These are phyloP conservation scores for Catocala fraxini DNA, from an alignment of 2,888 invertebrate species.

Conservation along the genomic window DNA sequence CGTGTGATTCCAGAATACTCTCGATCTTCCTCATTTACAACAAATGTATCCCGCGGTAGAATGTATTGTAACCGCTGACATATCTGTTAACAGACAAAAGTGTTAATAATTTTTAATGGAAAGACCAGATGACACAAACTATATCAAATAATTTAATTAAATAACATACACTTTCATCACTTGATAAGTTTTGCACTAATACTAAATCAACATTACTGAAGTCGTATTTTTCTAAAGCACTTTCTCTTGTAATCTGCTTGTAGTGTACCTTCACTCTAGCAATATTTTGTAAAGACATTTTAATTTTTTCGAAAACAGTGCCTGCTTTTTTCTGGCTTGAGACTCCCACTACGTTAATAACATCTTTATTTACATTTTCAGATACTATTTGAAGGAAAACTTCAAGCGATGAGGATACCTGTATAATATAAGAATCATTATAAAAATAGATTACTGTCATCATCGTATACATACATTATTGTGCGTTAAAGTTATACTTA, in stretches of 20 bases:
- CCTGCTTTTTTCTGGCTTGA: slow-evolving; percentile 11
- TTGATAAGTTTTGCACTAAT: slow-evolving; percentile 44
- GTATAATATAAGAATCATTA: not conserved
- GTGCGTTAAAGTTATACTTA: slow-evolving; percentile 29
- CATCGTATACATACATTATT: not conserved
- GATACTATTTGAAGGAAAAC: slow-evolving; percentile 53
- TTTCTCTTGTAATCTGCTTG: slow-evolving; percentile 24
- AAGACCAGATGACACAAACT: too few relatives aligned
- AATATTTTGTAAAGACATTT: slow-evolving; percentile 19
- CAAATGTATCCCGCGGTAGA: slow-evolving; percentile 35
- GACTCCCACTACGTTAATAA: slow-evolving; percentile 45
- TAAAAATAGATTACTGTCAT: not conserved
- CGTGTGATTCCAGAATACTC: not conserved
- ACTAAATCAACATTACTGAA: slow-evolving; percentile 39
- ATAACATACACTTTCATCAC: slow-evolving; percentile 39
- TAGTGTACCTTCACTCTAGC: slow-evolving; percentile 37
- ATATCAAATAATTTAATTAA: too few relatives aligned
- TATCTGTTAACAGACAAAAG: slow-evolving; percentile 26
- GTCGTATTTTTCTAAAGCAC: slow-evolving; percentile 8
- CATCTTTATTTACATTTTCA: slow-evolving; percentile 50
- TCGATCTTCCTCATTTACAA: slow-evolving; percentile 37
- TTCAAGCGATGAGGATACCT: slow-evolving; percentile 45
- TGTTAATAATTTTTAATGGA: too few relatives aligned
- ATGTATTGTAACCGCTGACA: slow-evolving; percentile 29
- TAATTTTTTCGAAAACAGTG: slow-evolving; percentile 35